Base-by-base conservation (phyloP, 1,140 invertebrate genomes). In the Aphelinus atriplicis region DNA sequence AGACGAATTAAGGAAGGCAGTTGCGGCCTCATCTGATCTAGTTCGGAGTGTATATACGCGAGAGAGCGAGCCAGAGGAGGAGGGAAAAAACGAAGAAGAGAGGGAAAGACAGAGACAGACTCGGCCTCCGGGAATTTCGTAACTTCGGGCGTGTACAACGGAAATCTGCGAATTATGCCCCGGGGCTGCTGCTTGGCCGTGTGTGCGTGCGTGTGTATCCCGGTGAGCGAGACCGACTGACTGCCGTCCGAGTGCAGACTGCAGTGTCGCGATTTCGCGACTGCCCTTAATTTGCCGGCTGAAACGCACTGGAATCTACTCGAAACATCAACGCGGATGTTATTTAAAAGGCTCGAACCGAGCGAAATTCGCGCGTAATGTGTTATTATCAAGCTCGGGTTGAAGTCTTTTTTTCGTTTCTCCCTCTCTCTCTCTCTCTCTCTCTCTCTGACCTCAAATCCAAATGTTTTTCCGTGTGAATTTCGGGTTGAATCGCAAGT, bases 91-190 rank as follows among this genome's bases (percentile, higher is more conserved):
- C 26, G 26, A 26, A 26, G 26, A 26, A 26, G 26, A 26, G 26
- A 26, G 26, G 26, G 26, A 26, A 26, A 26, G 26, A 26, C 26
- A 26, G 26, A 26, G 26, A 26, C 9, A 63, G 47, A 7, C 47
- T 7, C 71, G 56, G 55, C 63, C 63, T 65, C 63, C 42, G 58
- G 60, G 55, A 65, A 70, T 75, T 70, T 75, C 73, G 73, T 57
- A 75, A 75, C 53, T 65, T 69, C 53, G 73, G 73, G 73, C 73
- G 73, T 75, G 61, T 64, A 75, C 67, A 53, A 75, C 65, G 73
- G 73, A 75, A 75, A 75, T 70, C 53, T 70, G 26, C 61, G 71
- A 61, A 67, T 67, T 65, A 26, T 67, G 64, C 63, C 73, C 66
- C 6, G 51, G 50, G 64, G 72, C 9, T 57, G 43, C 45, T 50